Conservation (phyloP, 2,888 invertebrate species). For the Drosophila longiperda region DNA sequence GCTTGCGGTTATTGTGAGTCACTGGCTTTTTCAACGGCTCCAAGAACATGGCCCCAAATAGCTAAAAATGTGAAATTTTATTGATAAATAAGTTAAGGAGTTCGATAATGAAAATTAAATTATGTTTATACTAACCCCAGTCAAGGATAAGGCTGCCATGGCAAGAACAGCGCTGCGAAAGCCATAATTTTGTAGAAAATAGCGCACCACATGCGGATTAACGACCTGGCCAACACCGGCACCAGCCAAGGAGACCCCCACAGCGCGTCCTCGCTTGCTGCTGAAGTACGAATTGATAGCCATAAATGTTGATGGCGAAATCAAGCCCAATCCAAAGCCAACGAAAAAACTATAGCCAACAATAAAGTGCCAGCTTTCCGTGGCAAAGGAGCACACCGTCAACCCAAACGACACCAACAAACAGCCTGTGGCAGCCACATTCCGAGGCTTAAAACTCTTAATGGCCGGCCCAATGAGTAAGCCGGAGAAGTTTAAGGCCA, state of each 20-base stretch:
- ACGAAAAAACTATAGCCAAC: constrained; percentile 87
- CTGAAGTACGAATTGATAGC: constrained; percentile 90
- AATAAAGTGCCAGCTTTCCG: constrained; percentile 86
- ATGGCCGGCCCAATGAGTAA: constrained; percentile 90
- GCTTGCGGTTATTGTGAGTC: constrained; percentile 80
- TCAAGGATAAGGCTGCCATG: constrained; percentile 88
- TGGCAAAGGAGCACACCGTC: constrained; percentile 86
- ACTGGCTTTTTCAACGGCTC: constrained; percentile 86
- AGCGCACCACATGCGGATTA: constrained; percentile 90
- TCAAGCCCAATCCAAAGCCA: constrained; percentile 88
- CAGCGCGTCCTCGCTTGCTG: constrained; percentile 89
- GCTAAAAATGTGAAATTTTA: constrained; percentile 78
- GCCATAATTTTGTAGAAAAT: constrained; percentile 88
- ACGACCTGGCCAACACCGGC: constrained; percentile 91
- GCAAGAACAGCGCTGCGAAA: constrained; percentile 88
- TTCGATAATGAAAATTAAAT: background rate
- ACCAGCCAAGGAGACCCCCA: constrained; percentile 90
- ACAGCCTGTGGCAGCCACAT: constrained; percentile 86
- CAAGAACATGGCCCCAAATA: constrained; percentile 87
- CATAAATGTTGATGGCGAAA: constrained; percentile 90
- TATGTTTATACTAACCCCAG: constrained; percentile 86
- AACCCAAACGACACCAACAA: constrained; percentile 86
- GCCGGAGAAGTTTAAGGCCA: constrained; percentile 85
- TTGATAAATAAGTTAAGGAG: background rate
- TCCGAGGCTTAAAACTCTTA: constrained; percentile 86